Conservation (phyloP, 2,888 invertebrate species). For the Apamea crenata region DNA sequence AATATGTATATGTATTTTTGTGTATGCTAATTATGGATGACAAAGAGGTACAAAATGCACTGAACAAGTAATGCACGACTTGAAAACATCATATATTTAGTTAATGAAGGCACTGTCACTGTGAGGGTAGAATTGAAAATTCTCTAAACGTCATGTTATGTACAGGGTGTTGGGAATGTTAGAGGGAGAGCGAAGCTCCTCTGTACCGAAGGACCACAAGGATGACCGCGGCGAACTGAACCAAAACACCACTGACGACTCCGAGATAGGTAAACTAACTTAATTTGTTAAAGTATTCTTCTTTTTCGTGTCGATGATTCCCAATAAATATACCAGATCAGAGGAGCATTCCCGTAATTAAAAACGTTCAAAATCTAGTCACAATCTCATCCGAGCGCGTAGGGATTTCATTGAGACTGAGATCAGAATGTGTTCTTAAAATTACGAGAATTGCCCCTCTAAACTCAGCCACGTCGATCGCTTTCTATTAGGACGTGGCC, state of each 20-base stretch:
- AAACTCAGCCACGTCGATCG: no score
- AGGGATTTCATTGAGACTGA: background rate
- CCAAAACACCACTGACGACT: slow-evolving; percentile 34
- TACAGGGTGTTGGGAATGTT: slow-evolving; percentile 85
- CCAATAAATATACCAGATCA: background rate
- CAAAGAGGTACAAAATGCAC: slow-evolving; percentile 43
- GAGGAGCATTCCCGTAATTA: no score
- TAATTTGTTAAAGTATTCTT: background rate
- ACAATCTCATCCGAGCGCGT: background rate
- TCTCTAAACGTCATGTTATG: slow-evolving; percentile 22
- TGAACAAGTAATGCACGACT: slow-evolving; percentile 36
- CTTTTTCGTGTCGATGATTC: background rate
- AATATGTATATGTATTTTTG: slow-evolving; percentile 51
- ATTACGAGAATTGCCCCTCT: no score
- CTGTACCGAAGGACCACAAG: slow-evolving; percentile 85
- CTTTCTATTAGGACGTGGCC: no score
- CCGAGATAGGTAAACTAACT: slow-evolving; percentile 63
- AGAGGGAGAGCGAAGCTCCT: slow-evolving; percentile 75
- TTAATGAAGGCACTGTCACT: background rate
- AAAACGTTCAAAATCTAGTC: background rate
- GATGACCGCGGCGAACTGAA: slow-evolving; percentile 67
- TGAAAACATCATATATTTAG: slow-evolving; percentile 52
- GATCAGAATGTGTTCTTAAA: no score
- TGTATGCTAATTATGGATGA: slow-evolving; percentile 46
- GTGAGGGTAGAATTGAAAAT: slow-evolving; percentile 7